Evolutionary conservation across 2,888 invertebrate species (phyloP).

Genomic region (Falcaria lacertinaria): DNA sequence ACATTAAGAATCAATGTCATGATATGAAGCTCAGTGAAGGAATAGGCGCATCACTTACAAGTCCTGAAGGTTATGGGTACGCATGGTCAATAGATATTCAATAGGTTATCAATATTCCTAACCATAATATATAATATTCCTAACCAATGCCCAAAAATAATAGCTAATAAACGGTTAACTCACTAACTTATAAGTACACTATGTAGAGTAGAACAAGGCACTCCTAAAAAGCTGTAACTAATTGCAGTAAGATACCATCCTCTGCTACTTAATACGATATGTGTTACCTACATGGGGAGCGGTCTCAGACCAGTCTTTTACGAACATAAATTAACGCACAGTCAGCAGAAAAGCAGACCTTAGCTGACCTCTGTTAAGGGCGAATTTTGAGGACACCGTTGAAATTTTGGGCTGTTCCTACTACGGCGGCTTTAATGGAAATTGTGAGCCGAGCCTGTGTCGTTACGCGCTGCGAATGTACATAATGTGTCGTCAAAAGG

Average conservation of each 20-base stretch:
- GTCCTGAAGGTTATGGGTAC: too few relatives aligned
- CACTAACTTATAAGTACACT: neutral
- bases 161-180: conserved; percentile 8
- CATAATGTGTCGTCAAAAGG: conserved; percentile 79
- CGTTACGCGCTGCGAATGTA: conserved; percentile 77
- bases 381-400: conserved; percentile 31
- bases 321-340: conserved; percentile 37
- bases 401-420: conserved; percentile 55
- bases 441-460: conserved; percentile 76
- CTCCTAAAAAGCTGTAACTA: conserved; percentile 72
- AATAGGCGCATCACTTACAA: too few relatives aligned
- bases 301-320: conserved; percentile 34
- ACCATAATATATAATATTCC: too few relatives aligned
- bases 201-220: conserved; percentile 43
- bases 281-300: conserved; percentile 64
- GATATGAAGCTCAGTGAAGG: too few relatives aligned
- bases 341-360: conserved; percentile 22
- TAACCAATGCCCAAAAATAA: conserved; percentile 13
- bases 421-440: conserved; percentile 66
- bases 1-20: too few relatives aligned
- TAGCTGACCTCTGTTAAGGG: conserved; percentile 29
- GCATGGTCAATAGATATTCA: too few relatives aligned
- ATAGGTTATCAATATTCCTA: too few relatives aligned
- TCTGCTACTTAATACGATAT: conserved; percentile 73
- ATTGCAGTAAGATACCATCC: conserved; percentile 77